Conservation (phyloP, 2,113 vertebrate genomes). For the Anolis carolinensis region DNA sequence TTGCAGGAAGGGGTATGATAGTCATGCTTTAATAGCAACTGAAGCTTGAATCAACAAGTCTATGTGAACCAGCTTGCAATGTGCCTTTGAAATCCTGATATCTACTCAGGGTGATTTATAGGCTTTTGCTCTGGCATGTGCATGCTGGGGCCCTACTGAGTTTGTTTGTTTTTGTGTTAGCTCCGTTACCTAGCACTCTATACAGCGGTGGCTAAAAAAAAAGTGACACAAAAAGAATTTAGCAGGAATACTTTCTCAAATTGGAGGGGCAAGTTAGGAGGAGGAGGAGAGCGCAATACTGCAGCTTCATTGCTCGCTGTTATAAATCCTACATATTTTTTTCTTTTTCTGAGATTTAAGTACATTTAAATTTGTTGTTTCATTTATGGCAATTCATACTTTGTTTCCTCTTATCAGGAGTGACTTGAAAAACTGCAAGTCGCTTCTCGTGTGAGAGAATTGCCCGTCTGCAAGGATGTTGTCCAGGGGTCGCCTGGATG, state of each 20-base stretch:
- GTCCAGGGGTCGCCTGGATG: too few species aligned
- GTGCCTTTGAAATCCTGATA: constrained; percentile 68
- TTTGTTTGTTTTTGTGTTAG: constrained; percentile 61
- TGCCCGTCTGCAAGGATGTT: too few species aligned
- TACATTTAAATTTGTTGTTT: background rate
- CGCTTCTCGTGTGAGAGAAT: too few species aligned
- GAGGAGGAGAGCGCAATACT: constrained; percentile 19
- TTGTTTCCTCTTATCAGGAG: too few species aligned
- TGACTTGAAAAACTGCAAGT: too few species aligned
- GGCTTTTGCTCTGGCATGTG: constrained; percentile 45
- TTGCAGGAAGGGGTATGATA: background rate
- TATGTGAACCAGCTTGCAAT: constrained; percentile 42
- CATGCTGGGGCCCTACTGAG: constrained; percentile 29
- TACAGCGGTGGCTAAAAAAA: constrained; percentile 26
- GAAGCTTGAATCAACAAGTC: constrained; percentile 59
- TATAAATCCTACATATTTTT: background rate
- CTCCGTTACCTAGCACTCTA: constrained; percentile 50
- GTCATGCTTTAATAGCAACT: constrained; percentile 27
- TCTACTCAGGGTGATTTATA: constrained; percentile 63
- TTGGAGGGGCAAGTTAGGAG: background rate
- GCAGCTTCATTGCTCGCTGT: background rate
- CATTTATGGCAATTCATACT: background rate
- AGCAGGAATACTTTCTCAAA: constrained; percentile 42
- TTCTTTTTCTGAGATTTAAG: too few species aligned
- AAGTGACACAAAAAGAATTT: constrained; percentile 29